Evolutionary conservation across 2,888 invertebrate species (phyloP), one percentile per base, ranked within the genome.

Genomic region (Exephanes ischioxanthus): DNA sequence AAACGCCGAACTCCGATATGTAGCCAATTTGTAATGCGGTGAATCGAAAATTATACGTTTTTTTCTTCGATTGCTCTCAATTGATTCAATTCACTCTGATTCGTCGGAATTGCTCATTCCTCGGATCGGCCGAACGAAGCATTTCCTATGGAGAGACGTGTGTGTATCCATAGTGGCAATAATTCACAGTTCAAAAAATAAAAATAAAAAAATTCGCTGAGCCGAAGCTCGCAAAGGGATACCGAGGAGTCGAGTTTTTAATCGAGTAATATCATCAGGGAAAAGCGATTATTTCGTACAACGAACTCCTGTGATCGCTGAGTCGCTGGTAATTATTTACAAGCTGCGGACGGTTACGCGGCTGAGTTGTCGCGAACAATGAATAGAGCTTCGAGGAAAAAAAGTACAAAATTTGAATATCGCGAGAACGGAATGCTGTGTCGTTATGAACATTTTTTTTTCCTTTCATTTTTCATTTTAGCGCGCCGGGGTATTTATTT

Each of bases 11-110:
- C 14, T 58, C 3, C 26, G 26, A 26, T 26, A 11, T 4, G 9
- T 5, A 6, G 53, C 9, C 19, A 33, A 3, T 26, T 14, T 14
- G 37, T 45, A 53, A 83, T 11, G n/a, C 16, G 45, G 33, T 19
- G 30, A 75, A 45, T 55, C 45, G 9, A 72, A 58, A 71, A 66
- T 14, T 41, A 53, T 73, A 14, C 19, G 68, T 55, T 68, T 68
- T 51, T 78, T 30, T 61, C 78, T 78, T 73, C 84, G 80, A 84
- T 84, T 78, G 84, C 71, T 77, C 81, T 67, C 68, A 84, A 84
- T 81, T 84, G 73, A 81, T 63, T 81, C 77, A 81, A 84, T 84
- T 84, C 68, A 77, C 33, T 78, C 51, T 68, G 63, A 84, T 84
- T 78, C 72, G 76, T 66, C 19, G 41, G 9, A 71, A 76, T 76